Conservation (phyloP, 2,113 vertebrate species). For the Ia io region DNA sequence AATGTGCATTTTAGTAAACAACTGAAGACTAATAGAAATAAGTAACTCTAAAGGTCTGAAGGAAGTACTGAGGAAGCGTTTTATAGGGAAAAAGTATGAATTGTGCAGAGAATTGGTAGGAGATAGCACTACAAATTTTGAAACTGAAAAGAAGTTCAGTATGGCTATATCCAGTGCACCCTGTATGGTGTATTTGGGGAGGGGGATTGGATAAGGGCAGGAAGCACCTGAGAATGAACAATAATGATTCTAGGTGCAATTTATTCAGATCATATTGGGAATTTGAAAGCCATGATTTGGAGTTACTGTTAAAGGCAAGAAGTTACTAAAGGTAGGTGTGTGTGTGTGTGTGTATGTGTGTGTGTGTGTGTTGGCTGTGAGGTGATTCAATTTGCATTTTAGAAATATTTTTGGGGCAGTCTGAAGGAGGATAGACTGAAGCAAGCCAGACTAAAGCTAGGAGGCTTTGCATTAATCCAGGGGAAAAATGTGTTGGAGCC, state of each 20-base stretch:
- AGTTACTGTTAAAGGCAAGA: neutral
- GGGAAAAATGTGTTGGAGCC: fast-evolving
- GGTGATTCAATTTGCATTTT: neutral
- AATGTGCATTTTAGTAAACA: neutral
- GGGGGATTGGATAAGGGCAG: neutral
- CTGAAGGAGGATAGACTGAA: neutral
- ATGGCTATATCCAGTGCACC: neutral
- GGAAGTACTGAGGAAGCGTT: neutral
- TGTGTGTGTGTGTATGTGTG: neutral
- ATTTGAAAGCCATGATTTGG: neutral
- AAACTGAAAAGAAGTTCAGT: neutral
- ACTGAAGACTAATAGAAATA: neutral
- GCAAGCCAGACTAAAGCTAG: too few species aligned
- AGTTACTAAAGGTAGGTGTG: neutral
- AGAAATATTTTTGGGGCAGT: neutral
- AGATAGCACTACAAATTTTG: neutral
- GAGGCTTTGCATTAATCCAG: neutral
- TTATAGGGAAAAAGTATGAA: neutral
- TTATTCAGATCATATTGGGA: neutral
- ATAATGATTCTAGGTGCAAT: neutral
- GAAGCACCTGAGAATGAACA: neutral
- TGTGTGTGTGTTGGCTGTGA: neutral
- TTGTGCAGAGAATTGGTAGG: neutral
- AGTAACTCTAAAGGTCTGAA: neutral
- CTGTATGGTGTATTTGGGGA: neutral